Percentiles rank a stretch among this genome's conserved stretches.
phyloP scores from a whole-genome alignment of 2,113 vertebrate species.

The Clarias batrachus region DNA sequence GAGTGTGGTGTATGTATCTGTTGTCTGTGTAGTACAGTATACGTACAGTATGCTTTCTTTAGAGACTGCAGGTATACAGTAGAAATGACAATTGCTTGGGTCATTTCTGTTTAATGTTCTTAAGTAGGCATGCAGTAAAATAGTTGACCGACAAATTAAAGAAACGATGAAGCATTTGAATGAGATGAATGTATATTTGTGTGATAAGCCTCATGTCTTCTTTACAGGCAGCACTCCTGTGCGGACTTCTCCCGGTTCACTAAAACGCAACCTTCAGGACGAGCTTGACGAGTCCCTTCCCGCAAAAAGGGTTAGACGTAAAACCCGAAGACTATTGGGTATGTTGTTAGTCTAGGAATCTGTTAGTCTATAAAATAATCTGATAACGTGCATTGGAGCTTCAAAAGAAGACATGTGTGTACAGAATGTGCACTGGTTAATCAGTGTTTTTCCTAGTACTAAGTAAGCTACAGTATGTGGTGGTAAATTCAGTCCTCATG shows the following conservation, averaged over 20 bases:
- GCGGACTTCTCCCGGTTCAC: not conserved
- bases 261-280: conserved; percentile 45
- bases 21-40: not conserved
- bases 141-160: not conserved
- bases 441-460: not conserved
- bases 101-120: not conserved
- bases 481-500: not conserved
- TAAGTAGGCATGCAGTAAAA: not conserved
- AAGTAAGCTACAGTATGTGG: not conserved
- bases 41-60: too few species aligned
- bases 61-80: not conserved
- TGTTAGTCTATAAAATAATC: not conserved
- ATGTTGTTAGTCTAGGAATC: not conserved
- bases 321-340: conserved; percentile 30
- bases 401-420: not conserved
- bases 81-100: not conserved
- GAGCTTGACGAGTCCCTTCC: not conserved
- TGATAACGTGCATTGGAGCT: not conserved
- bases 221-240: conserved; percentile 49
- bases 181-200: not conserved
- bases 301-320: conserved; percentile 53
- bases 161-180: not conserved
- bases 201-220: not conserved
- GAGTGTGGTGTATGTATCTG: not conserved
- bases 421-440: not conserved